Conservation (phyloP, 2,797 vertebrate genomes). For the Hydrocynus forskahlii region DNA sequence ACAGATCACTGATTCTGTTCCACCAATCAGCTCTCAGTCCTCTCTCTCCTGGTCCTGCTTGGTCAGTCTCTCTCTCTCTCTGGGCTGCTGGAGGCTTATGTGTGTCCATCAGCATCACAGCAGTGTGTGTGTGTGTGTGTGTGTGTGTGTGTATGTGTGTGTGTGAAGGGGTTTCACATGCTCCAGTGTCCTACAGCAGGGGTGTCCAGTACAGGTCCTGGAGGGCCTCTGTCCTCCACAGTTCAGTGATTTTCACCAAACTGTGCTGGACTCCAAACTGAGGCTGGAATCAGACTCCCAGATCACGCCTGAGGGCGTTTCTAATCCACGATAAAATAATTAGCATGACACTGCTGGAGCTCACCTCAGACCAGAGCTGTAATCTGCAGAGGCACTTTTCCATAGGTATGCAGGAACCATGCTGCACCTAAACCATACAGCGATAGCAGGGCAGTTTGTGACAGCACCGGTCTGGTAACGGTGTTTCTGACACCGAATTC, state of each 20-base stretch:
- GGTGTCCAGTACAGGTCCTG: background rate
- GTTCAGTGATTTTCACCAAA: background rate
- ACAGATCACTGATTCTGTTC: slow-evolving; percentile 57
- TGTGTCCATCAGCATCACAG: slow-evolving; percentile 44
- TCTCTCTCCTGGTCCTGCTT: slow-evolving; percentile 59
- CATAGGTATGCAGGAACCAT: no score
- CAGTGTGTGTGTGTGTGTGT: slow-evolving; percentile 19
- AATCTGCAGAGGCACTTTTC: no score
- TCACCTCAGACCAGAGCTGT: no score
- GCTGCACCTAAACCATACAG: no score
- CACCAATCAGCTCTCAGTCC: slow-evolving; percentile 46
- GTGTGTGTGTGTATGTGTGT: background rate
- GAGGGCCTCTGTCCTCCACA: background rate
- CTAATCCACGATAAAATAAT: no score
- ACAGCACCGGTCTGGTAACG: no score
- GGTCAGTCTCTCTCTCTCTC: slow-evolving; percentile 23
- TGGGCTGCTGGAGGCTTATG: background rate
- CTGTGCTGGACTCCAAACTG: background rate
- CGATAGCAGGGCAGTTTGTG: no score
- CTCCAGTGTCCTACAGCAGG: background rate
- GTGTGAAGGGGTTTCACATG: background rate
- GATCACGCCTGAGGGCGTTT: no score
- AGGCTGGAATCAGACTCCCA: background rate
- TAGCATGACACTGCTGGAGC: no score
- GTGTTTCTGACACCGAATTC: no score